phyloP scores from a whole-genome alignment of 2,113 vertebrate genomes.

The Xyrauchen texanus region DNA sequence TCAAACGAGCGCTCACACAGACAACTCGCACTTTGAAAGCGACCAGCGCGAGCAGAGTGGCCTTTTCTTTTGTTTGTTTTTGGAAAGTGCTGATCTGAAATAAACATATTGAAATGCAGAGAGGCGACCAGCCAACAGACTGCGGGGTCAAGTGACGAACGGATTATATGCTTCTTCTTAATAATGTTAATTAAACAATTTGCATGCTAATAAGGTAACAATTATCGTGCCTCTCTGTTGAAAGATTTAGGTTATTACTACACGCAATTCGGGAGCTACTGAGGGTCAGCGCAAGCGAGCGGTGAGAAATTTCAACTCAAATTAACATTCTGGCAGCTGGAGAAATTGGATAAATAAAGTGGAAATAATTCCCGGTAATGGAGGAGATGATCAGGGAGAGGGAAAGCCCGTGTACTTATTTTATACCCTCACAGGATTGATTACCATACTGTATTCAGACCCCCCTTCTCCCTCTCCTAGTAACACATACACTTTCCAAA shows the following conservation, averaged over 20 bases:
- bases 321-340: conserved; percentile 99
- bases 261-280: conserved; percentile 94
- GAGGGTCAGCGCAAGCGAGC: conserved; percentile 94
- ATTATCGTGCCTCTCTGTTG: conserved; percentile 99
- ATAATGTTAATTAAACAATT: conserved; percentile 99
- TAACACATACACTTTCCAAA: conserved; percentile 6
- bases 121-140: conserved; percentile 81
- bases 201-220: conserved; percentile 99
- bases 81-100: conserved; percentile 83
- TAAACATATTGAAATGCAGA: conserved; percentile 86
- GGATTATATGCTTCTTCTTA: conserved; percentile 99
- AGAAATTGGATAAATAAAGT: conserved; percentile 99
- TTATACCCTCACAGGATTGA: conserved; percentile 79
- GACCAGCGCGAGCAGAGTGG: conserved; percentile 53
- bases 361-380: conserved; percentile 97
- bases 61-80: conserved; percentile 70
- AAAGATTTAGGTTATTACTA: conserved; percentile 99
- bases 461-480: conserved; percentile 70
- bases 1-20: conserved; percentile 71
- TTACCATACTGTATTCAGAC: conserved; percentile 94
- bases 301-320: conserved; percentile 97
- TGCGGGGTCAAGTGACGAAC: conserved; percentile 99
- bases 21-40: conserved; percentile 70
- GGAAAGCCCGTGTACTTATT: conserved; percentile 72
- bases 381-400: conserved; percentile 88